A percentile compares a stretch with the other conserved stretches of the same genome.
Evolutionary conservation across 1,140 invertebrate genomes (phyloP).

Genomic region (Calephelis nemesis): DNA sequence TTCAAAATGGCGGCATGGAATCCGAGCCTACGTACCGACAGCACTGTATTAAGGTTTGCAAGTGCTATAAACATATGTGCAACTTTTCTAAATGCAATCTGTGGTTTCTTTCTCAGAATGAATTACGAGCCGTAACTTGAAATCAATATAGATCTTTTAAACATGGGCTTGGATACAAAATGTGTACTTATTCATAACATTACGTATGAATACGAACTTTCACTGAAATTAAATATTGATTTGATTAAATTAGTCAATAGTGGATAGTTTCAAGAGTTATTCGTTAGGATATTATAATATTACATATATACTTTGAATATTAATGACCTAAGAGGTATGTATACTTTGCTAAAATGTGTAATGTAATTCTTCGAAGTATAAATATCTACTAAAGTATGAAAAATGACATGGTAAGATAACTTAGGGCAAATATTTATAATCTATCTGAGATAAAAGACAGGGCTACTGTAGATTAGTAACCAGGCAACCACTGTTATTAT

Average conservation of each 20-base stretch:
- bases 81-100: constrained; percentile 7
- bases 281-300: too few relatives aligned
- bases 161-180: not conserved
- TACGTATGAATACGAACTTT: not conserved
- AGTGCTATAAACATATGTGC: constrained; percentile 12
- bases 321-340: too few relatives aligned
- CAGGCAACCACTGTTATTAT: too few relatives aligned
- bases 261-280: too few relatives aligned
- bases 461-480: too few relatives aligned
- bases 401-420: too few relatives aligned
- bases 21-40: constrained; percentile 67
- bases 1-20: constrained; percentile 75
- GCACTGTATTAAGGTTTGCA: constrained; percentile 28
- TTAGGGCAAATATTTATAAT: too few relatives aligned
- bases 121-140: not conserved
- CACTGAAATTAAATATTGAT: not conserved
- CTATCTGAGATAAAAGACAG: too few relatives aligned
- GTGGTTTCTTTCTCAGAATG: not conserved
- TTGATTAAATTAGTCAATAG: not conserved
- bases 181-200: not conserved
- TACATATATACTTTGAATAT: too few relatives aligned
- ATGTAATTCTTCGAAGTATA: too few relatives aligned
- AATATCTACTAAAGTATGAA: too few relatives aligned
- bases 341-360: too few relatives aligned
- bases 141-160: not conserved